Evolutionary conservation across 1,140 invertebrate species (phyloP).

Genomic region (Lepidostoma basale): DNA sequence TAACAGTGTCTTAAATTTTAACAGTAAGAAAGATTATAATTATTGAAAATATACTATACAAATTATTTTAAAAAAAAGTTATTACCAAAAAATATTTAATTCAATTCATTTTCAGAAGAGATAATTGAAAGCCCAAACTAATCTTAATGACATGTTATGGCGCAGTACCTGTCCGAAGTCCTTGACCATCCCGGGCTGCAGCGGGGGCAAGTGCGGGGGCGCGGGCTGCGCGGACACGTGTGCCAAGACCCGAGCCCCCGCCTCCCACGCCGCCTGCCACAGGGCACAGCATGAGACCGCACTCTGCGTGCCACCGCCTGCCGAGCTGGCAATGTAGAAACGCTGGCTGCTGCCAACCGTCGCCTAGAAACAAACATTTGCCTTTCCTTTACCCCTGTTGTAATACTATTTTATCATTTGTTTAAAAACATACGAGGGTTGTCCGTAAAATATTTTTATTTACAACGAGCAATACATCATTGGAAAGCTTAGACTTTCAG

Average conservation of each 20-base stretch:
- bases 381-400: too few relatives aligned
- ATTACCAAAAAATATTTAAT: too few relatives aligned
- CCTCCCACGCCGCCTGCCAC: conserved; percentile 90
- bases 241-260: conserved; percentile 78
- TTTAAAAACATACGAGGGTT: too few relatives aligned
- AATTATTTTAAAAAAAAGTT: too few relatives aligned
- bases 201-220: conserved; percentile 51
- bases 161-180: conserved; percentile 61
- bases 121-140: not conserved
- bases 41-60: too few relatives aligned
- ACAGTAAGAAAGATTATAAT: too few relatives aligned
- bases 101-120: not conserved
- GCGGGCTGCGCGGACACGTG: conserved; percentile 54
- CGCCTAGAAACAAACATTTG: conserved; percentile 60
- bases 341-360: conserved; percentile 75
- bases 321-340: conserved; percentile 71
- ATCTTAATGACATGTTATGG: not conserved
- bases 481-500: too few relatives aligned
- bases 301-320: conserved; percentile 59
- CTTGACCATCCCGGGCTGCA: conserved; percentile 47
- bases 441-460: too few relatives aligned
- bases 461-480: too few relatives aligned
- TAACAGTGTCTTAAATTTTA: too few relatives aligned
- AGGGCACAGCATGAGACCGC: conserved; percentile 81
- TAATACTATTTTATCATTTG: too few relatives aligned